These are phyloP conservation scores for Ptilonorhynchus violaceus DNA, from an alignment of 2,113 vertebrate species.

Conservation along the genomic window DNA sequence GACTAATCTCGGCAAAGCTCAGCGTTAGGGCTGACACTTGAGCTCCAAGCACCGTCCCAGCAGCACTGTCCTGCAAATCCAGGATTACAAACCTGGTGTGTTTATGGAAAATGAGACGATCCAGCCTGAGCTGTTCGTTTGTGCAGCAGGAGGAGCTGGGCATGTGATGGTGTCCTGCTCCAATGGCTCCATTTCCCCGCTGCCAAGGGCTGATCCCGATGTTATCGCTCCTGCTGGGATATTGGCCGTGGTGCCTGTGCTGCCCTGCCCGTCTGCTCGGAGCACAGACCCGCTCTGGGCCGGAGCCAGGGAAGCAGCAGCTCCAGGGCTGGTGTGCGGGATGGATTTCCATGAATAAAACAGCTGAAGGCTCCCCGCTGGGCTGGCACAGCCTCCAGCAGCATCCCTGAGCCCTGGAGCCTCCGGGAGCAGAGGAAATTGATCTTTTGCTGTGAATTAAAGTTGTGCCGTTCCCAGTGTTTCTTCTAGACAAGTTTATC, in stretches of 20 bases:
- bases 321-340: not conserved
- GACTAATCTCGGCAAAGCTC: not conserved
- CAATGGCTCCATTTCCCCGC: not conserved
- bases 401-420: not conserved
- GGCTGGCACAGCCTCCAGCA: not conserved
- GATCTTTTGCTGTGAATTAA: fast-evolving
- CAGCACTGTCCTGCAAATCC: not conserved
- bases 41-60: not conserved
- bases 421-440: not conserved
- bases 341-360: not conserved
- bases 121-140: fast-evolving
- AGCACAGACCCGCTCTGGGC: not conserved
- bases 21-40: not conserved
- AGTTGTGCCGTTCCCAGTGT: fast-evolving
- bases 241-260: not conserved
- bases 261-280: not conserved
- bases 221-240: not conserved
- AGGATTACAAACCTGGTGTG: not conserved
- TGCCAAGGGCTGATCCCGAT: not conserved
- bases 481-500: not conserved
- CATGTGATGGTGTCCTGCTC: not conserved
- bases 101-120: not conserved
- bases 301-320: not conserved
- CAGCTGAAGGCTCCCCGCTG: not conserved
- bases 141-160: not conserved